Conservation (phyloP, 30 jellyfish, hydroid and myxozoan species). For the Sanderia malayensis region DNA sequence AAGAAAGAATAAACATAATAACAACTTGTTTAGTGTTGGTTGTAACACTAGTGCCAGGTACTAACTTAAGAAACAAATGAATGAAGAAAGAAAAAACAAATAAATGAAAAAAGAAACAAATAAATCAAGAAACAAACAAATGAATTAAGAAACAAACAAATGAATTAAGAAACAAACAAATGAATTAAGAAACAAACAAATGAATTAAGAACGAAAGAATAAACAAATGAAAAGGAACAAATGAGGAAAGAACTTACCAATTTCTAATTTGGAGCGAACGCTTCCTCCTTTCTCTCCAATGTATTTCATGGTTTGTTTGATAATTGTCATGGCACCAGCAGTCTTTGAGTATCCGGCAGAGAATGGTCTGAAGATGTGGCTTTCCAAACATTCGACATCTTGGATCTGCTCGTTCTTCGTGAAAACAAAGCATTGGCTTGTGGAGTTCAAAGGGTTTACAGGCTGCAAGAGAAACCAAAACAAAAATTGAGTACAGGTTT, state of each 20-base stretch:
- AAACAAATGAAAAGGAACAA: too few relatives aligned
- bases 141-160: too few relatives aligned
- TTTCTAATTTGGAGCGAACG: slow-evolving; percentile 8
- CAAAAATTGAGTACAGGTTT: too few relatives aligned
- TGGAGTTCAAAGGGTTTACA: slow-evolving; percentile 77
- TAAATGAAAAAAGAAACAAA: too few relatives aligned
- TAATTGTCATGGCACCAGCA: slow-evolving; percentile 90
- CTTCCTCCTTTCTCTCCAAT: slow-evolving; percentile 49
- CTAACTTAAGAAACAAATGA: too few relatives aligned
- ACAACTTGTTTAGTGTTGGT: too few relatives aligned
- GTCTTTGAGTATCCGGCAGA: slow-evolving; percentile 95
- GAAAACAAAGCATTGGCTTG: slow-evolving; percentile 81
- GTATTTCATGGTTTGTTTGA: slow-evolving; percentile 54
- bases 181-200: too few relatives aligned
- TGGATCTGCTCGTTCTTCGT: slow-evolving; percentile 49
- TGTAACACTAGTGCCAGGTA: too few relatives aligned
- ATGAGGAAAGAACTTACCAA: slow-evolving; percentile 16
- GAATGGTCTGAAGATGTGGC: slow-evolving; percentile 98
- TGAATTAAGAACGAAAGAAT: neutral
- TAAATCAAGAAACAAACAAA: too few relatives aligned
- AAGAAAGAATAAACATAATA: too few relatives aligned
- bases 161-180: too few relatives aligned
- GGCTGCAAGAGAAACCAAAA: slow-evolving; percentile 29
- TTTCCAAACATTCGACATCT: slow-evolving; percentile 80
- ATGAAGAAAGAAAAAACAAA: too few relatives aligned